These are phyloP conservation scores for Pollicipes pollicipes DNA, from an alignment of 1,140 invertebrate species.

Conservation along the genomic window DNA sequence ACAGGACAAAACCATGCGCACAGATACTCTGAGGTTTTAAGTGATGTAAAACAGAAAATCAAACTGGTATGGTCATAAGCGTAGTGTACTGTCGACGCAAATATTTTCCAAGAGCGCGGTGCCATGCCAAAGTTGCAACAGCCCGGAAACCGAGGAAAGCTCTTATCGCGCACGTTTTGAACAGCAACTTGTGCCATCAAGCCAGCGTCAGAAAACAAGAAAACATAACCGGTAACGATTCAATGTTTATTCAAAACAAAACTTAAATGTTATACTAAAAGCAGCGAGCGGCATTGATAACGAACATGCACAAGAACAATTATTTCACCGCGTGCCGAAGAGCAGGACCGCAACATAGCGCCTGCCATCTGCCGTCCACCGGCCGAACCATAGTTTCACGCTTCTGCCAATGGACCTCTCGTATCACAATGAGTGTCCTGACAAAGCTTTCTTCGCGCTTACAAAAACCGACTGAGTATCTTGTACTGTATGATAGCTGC, in stretches of 20 bases:
- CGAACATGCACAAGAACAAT: not conserved
- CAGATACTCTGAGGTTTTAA: too few relatives aligned
- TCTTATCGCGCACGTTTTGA: too few relatives aligned
- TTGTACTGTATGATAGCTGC: not conserved
- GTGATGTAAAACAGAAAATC: too few relatives aligned
- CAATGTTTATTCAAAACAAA: slow-evolving; percentile 2
- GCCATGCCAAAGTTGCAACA: too few relatives aligned
- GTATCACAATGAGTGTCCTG: not conserved
- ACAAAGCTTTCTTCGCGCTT: not conserved
- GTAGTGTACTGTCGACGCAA: too few relatives aligned
- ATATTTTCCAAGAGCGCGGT: too few relatives aligned
- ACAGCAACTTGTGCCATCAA: too few relatives aligned
- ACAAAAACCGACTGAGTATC: slow-evolving; percentile 1
- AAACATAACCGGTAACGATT: not conserved
- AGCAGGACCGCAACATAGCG: not conserved
- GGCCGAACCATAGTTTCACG: not conserved
- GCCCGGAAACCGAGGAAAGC: too few relatives aligned
- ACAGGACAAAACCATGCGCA: too few relatives aligned
- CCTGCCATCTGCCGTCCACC: not conserved
- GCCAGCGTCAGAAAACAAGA: too few relatives aligned
- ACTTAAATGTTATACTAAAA: slow-evolving; percentile 2
- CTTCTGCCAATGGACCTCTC: not conserved
- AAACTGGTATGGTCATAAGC: too few relatives aligned
- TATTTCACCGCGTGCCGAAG: not conserved
- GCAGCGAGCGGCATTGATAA: not conserved